These are phyloP conservation scores for Myodes glareolus DNA, from an alignment of 2,113 vertebrate genomes.

Conservation along the genomic window DNA sequence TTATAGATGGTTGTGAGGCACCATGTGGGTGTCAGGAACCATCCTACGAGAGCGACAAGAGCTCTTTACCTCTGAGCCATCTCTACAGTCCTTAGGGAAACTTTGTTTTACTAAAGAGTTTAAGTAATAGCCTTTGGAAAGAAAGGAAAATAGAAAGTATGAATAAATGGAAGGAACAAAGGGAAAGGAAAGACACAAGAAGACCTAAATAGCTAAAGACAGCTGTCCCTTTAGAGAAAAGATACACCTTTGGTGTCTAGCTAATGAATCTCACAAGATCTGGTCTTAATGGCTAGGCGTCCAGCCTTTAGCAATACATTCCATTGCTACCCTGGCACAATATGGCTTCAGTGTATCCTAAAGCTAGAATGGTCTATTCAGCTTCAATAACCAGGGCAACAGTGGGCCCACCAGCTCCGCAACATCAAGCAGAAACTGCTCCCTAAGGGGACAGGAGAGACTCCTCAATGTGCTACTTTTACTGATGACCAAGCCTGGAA, in stretches of 20 bases:
- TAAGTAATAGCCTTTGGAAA: background rate
- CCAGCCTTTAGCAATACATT: background rate
- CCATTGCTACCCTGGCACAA: background rate
- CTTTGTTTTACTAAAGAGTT: background rate
- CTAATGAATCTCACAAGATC: background rate
- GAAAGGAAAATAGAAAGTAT: background rate
- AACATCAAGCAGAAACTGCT: background rate
- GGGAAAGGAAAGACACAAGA: background rate
- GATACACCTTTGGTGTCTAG: background rate
- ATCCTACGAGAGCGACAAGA: background rate
- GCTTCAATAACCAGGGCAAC: background rate
- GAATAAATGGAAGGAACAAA: no score
- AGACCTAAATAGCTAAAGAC: background rate
- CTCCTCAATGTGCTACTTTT: background rate
- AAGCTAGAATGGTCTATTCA: background rate
- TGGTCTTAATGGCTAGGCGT: background rate
- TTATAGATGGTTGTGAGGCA: background rate
- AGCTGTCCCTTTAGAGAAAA: background rate
- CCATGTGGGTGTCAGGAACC: background rate
- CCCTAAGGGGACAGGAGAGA: constrained; percentile 14
- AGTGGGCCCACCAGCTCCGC: background rate
- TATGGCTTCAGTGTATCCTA: background rate
- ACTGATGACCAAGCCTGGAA: constrained; percentile 35
- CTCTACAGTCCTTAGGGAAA: background rate
- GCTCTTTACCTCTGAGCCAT: background rate